Percentiles rank a stretch among this genome's conserved stretches.
Conservation (phyloP, 2,888 invertebrate genomes). For the Spisula subtruncata region DNA sequence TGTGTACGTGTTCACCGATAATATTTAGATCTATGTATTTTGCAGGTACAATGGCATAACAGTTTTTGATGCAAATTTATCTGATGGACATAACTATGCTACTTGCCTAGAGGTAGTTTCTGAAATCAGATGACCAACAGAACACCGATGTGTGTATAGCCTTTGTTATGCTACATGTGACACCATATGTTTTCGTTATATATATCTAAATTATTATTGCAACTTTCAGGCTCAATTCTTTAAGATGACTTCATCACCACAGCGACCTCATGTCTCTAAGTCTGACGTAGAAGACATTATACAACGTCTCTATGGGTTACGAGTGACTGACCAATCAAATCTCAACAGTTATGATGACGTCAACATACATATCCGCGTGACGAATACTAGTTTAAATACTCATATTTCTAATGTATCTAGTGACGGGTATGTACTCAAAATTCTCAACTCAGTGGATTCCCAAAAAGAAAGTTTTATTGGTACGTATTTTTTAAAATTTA, state of each 20-base stretch:
- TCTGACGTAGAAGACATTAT: conserved; percentile 55
- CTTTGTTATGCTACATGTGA: too few species aligned
- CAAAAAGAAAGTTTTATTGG: conserved; percentile 88
- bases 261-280: conserved; percentile 36
- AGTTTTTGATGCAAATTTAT: too few species aligned
- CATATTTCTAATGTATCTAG: conserved; percentile 74
- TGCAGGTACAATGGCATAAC: too few species aligned
- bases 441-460: conserved; percentile 94
- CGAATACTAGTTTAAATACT: conserved; percentile 83
- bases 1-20: too few species aligned
- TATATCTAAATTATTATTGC: too few species aligned
- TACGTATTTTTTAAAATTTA: conserved; percentile 52
- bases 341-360: conserved; percentile 94
- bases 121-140: too few species aligned
- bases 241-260: conserved; percentile 43
- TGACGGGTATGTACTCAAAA: conserved; percentile 91
- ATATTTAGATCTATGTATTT: too few species aligned
- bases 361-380: conserved; percentile 92
- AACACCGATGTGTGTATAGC: too few species aligned
- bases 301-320: conserved; percentile 90
- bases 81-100: too few species aligned
- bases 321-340: conserved; percentile 90
- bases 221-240: neutral
- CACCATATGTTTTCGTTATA: too few species aligned
- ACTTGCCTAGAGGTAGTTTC: too few species aligned